Evolutionary conservation across 2,888 invertebrate species (phyloP), one percentile per base, ranked within the genome.

Genomic region (Encarsia formosa): DNA sequence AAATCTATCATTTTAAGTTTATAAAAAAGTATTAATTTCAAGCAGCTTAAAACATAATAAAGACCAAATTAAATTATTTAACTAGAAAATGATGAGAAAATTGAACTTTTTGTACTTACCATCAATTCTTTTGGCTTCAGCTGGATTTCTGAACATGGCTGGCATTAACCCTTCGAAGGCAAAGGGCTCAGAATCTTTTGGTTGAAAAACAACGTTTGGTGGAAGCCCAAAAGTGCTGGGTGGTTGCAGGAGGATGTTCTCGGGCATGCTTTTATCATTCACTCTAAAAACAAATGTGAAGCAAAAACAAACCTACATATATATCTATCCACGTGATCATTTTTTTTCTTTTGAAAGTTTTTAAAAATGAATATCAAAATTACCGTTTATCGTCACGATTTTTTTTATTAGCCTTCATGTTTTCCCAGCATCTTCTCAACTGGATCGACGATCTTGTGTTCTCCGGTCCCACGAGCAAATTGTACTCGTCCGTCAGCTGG

Each of bases 351-450:
- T n/a, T n/a, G n/a, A n/a, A n/a, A n/a, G n/a, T n/a, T n/a, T n/a
- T n/a, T n/a, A n/a, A n/a, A n/a, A n/a, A n/a, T n/a, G n/a, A n/a
- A n/a, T n/a, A n/a, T n/a, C 26, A n/a, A 39, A 31, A 15, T 6
- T 51, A 57, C 54, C 52, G 34, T 31, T 50, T 52, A 31, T 58
- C 65, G n/a, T 67, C 67, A 6, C 67, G 63, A 59, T 62, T 65
- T 41, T 62, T 61, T 48, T 65, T 67, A 40, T 56, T 56, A 9
- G 65, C 64, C 44, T 67, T 67, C 67, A 67, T 67, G 49, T 67
- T 67, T 46, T 67, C 67, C 67, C 67, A 67, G 31, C 67, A 67
- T 41, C 67, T 63, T 44, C 66, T 58, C 3, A 67, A 48, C 32
- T 67, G 67, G 6, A 66, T 57, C 1, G 63, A 59, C 1, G 67